Base-by-base conservation (phyloP, 2,113 vertebrate genomes). In the Chrysochloris asiatica region DNA sequence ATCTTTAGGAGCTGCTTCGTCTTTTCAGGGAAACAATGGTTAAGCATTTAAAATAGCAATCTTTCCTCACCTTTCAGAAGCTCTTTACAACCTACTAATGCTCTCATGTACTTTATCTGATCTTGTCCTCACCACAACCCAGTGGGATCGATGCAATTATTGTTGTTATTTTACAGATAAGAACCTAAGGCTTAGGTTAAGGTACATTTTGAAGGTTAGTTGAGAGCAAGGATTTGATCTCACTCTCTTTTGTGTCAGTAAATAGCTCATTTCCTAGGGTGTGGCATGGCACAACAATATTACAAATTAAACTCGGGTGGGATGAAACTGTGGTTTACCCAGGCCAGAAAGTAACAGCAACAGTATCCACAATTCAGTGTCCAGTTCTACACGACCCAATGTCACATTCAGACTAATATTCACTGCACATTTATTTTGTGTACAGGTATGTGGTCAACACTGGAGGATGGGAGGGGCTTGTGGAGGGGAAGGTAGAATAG, bases 1-100 rank as follows among this genome's bases (percentile, higher is more conserved):
- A 12, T 90, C 80, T 90, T 88, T 83, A 38, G 79, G 52, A 72
- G 79, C 65, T 67, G 88, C 72, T 88, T 92, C 83, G 69, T 90
- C 72, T 91, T 95, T 91, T 17, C 48, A 69, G 73, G 75, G 86
- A 88, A 80, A 91, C 67, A 94, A 87, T 43, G 75, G 85, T 80
- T 83, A 94, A 90, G 78, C 56, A 77, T 76, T 95, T 92, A 91
- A 95, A 94, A 92, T 61, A 88, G 91, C 54, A 50, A 93, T 80
- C 83, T 36, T 38, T 69, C 65, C 33, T 87, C 56, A 93, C 30
- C 73, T 82, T 78, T 63, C 54, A 86, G 63, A 84, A 85, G 69
- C 38, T 83, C 56, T 78, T 90, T 90, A 69, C 41, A 73, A 38
- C 81, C 78, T 43, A 56, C 28, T 36, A 10, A 50, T 59, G 17